Base-by-base conservation (phyloP, 2,797 vertebrate species). In the Octomys mimax region DNA sequence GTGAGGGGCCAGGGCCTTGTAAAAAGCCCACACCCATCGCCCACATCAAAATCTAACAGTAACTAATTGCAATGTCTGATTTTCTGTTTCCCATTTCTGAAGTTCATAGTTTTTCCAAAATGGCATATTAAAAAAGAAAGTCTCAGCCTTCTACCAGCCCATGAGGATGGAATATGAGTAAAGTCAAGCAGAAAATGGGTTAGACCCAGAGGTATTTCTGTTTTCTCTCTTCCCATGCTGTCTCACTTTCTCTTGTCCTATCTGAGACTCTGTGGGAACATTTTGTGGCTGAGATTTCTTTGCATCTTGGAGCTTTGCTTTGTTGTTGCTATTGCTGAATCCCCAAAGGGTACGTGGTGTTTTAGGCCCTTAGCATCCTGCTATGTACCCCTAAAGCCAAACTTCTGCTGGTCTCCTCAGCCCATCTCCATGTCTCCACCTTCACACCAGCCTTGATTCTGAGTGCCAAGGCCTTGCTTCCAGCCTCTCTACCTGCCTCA, bases 31-130 rank as follows among this genome's bases (percentile, higher is more conserved):
- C 68, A 42, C 33, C 80, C 42, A 24, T 26, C 0, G 22, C 61
- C 92, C 94, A 84, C 84, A 83, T 93, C 89, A 86, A 82, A 91
- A 89, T 62, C 84, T 68, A 86, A 14, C n/a, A 39, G 92, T 49
- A 59, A 57, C 85, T 94, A 87, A 91, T 62, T 71, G 92, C 86
- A 85, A 73, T 59, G 75, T 87, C 39, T 64, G 66, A 42, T 85
- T 96, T 95, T 94, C 81, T 89, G n/a, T 42, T 52, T 61, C 71
- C 79, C 26, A 0, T 71, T 79, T 73, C 49, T 83, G 2, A 81
- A 52, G 36, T 64, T 68, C 89, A 70, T 59, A 89, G 66, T 66
- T 54, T 36, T 33, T 49, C 57, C 86, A 70, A 5, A n/a, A 11
- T 57, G 68, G 59, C 19, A 54, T 46, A 68, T 92, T 82, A 88